Evolutionary conservation across 2,113 vertebrate genomes (phyloP).

Genomic region (Mesembrinibis cayennensis): DNA sequence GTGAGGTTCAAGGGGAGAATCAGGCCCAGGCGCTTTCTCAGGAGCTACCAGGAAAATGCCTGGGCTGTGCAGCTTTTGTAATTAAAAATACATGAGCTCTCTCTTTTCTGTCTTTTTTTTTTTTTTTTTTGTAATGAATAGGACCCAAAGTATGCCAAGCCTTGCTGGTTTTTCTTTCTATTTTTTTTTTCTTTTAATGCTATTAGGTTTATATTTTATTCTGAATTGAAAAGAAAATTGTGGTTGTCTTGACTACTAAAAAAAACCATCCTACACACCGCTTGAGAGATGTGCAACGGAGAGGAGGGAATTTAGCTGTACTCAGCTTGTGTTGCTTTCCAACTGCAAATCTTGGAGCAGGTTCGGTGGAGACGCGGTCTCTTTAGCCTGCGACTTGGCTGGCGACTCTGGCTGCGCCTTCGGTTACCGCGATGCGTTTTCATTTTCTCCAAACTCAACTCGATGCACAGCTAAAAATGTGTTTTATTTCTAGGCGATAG

Average conservation of each 20-base stretch:
- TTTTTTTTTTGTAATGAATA: conserved; percentile 42
- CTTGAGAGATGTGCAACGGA: conserved; percentile 49
- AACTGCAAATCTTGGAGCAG: not conserved
- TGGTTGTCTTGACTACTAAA: conserved; percentile 76
- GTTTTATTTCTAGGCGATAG: conserved; percentile 84
- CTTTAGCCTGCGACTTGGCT: not conserved
- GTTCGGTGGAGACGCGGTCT: not conserved
- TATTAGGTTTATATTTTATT: conserved; percentile 75
- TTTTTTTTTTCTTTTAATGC: conserved; percentile 4
- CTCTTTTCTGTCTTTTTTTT: not conserved
- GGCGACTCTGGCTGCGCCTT: not conserved
- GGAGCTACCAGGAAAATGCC: conserved; percentile 39
- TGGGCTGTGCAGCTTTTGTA: conserved; percentile 40
- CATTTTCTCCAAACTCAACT: conserved; percentile 30
- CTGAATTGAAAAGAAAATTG: conserved; percentile 72
- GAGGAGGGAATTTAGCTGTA: conserved; percentile 10
- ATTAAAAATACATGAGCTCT: conserved; percentile 62
- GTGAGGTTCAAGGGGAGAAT: conserved; percentile 14
- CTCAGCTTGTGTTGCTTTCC: conserved; percentile 40
- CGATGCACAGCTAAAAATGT: conserved; percentile 43
- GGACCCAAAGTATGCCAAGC: conserved; percentile 28
- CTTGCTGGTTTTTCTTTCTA: not conserved
- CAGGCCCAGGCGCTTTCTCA: not conserved
- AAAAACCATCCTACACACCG: conserved; percentile 43
- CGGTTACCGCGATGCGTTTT: not conserved